Base-by-base conservation (phyloP, 1,140 invertebrate species). In the Bicyclus anynana region DNA sequence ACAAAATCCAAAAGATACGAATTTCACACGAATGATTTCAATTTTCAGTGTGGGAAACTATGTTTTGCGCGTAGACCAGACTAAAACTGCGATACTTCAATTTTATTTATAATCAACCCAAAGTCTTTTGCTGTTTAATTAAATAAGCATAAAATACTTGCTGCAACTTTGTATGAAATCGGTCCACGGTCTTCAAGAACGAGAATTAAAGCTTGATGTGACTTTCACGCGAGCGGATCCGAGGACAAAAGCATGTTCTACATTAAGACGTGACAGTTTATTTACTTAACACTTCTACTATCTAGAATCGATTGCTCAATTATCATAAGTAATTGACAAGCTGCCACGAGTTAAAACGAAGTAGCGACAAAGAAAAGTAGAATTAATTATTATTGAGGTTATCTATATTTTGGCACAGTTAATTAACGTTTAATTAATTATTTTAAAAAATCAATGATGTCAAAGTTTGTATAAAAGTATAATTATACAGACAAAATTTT, bases 221-320 rank as follows among this genome's bases (percentile, higher is more conserved):
- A 37, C 3, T 37, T 37, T 37, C 27, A 53, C 16, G 23, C 23
- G 7, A 23, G 2, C 7, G 23, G 7, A 23, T 2, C 23, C 23
- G 7, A 33, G 2, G 10, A 3, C 29, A 33, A 33, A 33, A 10
- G 10, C 29, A 27, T 46, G 23, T 46, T 20, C n/a, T 47, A 47
- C 20, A 47, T 47, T 47, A 26, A 47, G 23, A 7, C 21, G 7
- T 47, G 21, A 27, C 21, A 47, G 12, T 47, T 47, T 47, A 47
- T 26, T 47, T 16, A 47, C 42, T 44, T 44, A 27, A 14, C 44
- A 26, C 13, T 17, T 44, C 10, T 20, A 20, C 17, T 27, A 47
- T 26, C 44, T 47, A n/a, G 20, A 47, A 47, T 47, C 44, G 21
- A 47, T 47, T 47, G 44, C 16, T 17, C 44, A 47, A 27, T 47